Evolutionary conservation across 1,140 invertebrate species (phyloP), one percentile per base, ranked within the genome.

Genomic region (Xylocopa sonorina): DNA sequence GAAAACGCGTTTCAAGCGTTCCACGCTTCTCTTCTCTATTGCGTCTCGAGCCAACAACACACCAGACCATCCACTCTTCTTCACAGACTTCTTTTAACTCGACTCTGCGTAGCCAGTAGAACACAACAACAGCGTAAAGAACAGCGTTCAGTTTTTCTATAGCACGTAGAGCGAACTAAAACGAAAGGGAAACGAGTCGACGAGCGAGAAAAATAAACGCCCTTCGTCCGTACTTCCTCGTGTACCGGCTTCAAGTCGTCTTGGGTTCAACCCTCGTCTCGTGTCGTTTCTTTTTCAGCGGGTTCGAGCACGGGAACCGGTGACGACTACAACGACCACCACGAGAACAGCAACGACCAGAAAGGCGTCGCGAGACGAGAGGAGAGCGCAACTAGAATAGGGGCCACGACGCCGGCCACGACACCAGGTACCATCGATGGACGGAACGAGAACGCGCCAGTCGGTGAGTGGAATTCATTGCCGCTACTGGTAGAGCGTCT

Each of bases 401-500:
- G 68, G 51, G 41, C 29, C 71, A 21, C 50, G n/a, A 53, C 50
- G 55, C 29, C 50, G 57, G 50, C 46, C 10, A 57, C 27, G 24
- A n/a, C 29, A 48, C 60, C 82, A 67, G 64, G 72, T 50, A 80
- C 32, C 64, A 51, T n/a, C 62, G 83, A 82, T 79, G 75, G 69
- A 78, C 69, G 53, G 64, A n/a, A 27, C 68, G 77, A 55, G 48
- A 67, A 60, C 77, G 57, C 71, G 74, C 69, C 82, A 87, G 72
- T 82, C 64, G 92, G 91, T 91, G 92, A 92, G 91, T 92, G 91
- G 89, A 92, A 92, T 92, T 92, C 92, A 89, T 89, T 93, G 89
- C 92, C 92, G 76, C 85, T 91, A 88, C 90, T 93, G 91, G 91
- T 93, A 82, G 91, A 93, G 71, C 88, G 90, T 78, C 92, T 93